A percentile compares a stretch with the other conserved stretches of the same genome.
These are phyloP conservation scores for Steinernema hermaphroditum DNA, from an alignment of 2,888 invertebrate species.

Conservation along the genomic window DNA sequence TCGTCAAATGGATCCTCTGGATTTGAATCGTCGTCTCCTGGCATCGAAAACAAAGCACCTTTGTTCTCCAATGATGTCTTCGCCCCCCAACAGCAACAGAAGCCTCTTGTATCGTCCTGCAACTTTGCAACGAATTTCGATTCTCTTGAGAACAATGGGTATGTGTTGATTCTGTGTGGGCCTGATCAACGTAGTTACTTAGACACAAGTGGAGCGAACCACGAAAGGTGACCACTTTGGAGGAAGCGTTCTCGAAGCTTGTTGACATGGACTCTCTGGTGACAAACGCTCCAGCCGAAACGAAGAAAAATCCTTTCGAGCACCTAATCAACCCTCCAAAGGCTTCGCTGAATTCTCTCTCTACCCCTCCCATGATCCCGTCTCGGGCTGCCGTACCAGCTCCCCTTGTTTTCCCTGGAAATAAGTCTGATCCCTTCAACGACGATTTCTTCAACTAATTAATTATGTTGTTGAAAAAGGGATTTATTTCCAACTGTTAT, in stretches of 20 bases:
- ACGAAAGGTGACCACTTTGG: conserved; percentile 55
- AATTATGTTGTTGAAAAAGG: not conserved
- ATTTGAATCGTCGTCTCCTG: not conserved
- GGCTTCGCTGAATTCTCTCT: conserved; percentile 48
- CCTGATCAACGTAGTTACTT: no score
- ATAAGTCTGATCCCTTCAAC: conserved; percentile 42
- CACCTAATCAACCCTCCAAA: conserved; percentile 64
- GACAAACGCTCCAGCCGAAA: conserved; percentile 42
- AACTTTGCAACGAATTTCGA: not conserved
- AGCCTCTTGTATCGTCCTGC: not conserved
- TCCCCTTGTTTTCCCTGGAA: conserved; percentile 19
- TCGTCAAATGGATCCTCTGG: not conserved
- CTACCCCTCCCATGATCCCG: conserved; percentile 27
- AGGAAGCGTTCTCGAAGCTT: conserved; percentile 64
- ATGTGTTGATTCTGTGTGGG: no score
- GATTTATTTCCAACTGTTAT: conserved; percentile 6
- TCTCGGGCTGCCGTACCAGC: conserved; percentile 40
- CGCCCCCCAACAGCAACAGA: not conserved
- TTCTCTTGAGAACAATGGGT: not conserved
- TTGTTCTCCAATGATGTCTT: not conserved
- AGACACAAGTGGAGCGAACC: conserved; percentile 41
- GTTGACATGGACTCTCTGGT: conserved; percentile 64
- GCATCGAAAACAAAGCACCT: conserved; percentile 5
- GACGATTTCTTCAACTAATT: conserved; percentile 48
- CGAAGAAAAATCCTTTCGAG: conserved; percentile 64